Evolutionary conservation across 2,113 vertebrate species (phyloP).

Genomic region (Toxotes chatareus): DNA sequence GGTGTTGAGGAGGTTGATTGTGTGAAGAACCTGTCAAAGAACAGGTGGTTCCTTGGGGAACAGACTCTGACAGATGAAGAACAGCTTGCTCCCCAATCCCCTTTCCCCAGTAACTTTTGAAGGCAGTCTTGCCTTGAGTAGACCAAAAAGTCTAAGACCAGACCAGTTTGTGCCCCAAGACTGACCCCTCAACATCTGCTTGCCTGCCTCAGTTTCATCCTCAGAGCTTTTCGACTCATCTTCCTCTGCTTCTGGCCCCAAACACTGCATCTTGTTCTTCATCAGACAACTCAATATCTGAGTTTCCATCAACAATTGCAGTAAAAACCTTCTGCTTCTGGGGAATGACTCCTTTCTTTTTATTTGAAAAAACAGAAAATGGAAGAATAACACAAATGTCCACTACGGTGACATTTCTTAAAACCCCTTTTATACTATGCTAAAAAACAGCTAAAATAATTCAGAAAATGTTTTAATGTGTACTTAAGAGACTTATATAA

Average conservation of each 20-base stretch:
- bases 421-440: too few relatives aligned
- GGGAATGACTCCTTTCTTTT: not conserved
- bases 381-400: too few relatives aligned
- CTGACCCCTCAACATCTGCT: not conserved
- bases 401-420: too few relatives aligned
- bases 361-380: not conserved
- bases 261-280: not conserved
- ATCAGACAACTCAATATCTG: constrained; percentile 16
- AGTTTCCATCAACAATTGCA: not conserved
- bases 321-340: constrained; percentile 5
- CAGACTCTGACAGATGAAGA: constrained; percentile 15
- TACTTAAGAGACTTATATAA: too few relatives aligned
- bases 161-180: not conserved
- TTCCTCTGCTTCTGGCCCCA: constrained; percentile 8
- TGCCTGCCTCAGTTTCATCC: constrained; percentile 9
- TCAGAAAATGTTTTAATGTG: too few relatives aligned
- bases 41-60: not conserved
- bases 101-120: not conserved
- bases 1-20: not conserved
- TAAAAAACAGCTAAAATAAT: too few relatives aligned
- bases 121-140: constrained; percentile 15
- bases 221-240: constrained; percentile 8
- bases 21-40: not conserved
- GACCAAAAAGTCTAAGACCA: not conserved
- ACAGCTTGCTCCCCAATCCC: constrained; percentile 13